Evolutionary conservation across 1,140 invertebrate species (phyloP), one percentile per base, ranked within the genome.

Genomic region (Caenorhabditis brenneri): DNA sequence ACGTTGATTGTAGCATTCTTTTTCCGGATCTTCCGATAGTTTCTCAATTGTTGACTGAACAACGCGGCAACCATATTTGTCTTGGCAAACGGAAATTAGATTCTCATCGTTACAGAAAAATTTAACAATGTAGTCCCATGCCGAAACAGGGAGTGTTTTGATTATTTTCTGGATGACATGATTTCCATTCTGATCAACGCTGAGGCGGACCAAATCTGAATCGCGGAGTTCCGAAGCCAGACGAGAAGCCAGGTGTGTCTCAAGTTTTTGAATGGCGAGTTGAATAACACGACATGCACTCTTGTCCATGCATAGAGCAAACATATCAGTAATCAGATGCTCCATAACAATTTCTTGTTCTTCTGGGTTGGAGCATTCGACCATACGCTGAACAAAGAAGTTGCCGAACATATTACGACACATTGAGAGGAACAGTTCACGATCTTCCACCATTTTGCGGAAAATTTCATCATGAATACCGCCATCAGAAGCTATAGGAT

Each of bases 111-210:
- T 49, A 55, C 31, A 33, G 27, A 81, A 49, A 19, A 79, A 48
- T 4, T 81, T 36, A 5, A 85, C 65, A 16, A 55, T 9, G 27
- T 69, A 82, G n/a, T 24, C 65, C 79, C 60, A 81, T 3, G 42
- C 58, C 24, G 53, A 29, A 5, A 82, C 27, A 24, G 80, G 84
- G 22, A 81, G 82, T 16, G 46, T 55, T 10, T 79, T 48, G 31
- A 83, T 60, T 12, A 83, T 83, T 39, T 86, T 83, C 46, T 87
- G 85, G n/a, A 86, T 80, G 29, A 87, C 86, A 86, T 87, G 86
- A 51, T 87, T 87, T 22, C 82, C 86, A 31, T 87, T 87, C 49
- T 87, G 86, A 58, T 87, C 85, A 36, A 87, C 55, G n/a, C 81
- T 60, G 9, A 87, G 82, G 2, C 48, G 58, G 5, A 85, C 81